Conservation (phyloP, 2,888 invertebrate genomes). For the Lochmaea capreae region DNA sequence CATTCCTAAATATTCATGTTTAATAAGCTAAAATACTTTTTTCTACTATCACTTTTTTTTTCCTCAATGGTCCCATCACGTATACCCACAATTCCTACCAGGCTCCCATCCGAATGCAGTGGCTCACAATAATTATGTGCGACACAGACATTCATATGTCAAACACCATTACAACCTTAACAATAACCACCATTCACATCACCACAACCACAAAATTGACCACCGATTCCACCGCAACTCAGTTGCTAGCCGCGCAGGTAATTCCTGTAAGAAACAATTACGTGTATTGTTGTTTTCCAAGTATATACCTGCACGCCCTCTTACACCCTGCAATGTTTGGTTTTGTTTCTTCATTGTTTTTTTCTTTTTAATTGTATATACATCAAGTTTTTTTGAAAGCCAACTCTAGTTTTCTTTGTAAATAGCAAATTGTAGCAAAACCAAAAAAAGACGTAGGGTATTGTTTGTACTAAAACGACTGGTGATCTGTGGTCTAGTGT, state of each 20-base stretch:
- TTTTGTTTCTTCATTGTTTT: constrained; percentile 29
- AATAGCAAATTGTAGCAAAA: too few relatives aligned
- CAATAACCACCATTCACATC: constrained; percentile 73
- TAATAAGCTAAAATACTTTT: too few relatives aligned
- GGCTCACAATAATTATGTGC: constrained; percentile 66
- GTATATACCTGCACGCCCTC: constrained; percentile 31
- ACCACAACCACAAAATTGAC: constrained; percentile 70
- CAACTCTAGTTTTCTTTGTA: too few relatives aligned
- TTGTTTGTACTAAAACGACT: too few relatives aligned
- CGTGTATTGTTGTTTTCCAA: constrained; percentile 24
- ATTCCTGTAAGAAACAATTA: constrained; percentile 16
- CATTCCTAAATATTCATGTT: too few relatives aligned
- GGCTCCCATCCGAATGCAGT: constrained; percentile 85
- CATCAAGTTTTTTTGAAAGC: too few relatives aligned
- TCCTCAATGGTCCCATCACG: constrained; percentile 95
- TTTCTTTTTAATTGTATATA: not conserved
- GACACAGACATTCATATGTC: constrained; percentile 66
- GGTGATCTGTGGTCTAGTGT: too few relatives aligned
- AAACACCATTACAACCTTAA: constrained; percentile 72
- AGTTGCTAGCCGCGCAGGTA: constrained; percentile 72
- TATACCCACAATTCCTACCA: constrained; percentile 93
- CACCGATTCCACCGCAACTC: constrained; percentile 73
- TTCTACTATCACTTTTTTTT: too few relatives aligned
- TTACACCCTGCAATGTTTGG: constrained; percentile 27
- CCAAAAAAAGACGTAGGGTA: too few relatives aligned